A percentile compares a stretch with the other conserved stretches of the same genome.
Evolutionary conservation across 2,888 invertebrate genomes (phyloP).

Genomic region (Sinohyriopsis cumingii): DNA sequence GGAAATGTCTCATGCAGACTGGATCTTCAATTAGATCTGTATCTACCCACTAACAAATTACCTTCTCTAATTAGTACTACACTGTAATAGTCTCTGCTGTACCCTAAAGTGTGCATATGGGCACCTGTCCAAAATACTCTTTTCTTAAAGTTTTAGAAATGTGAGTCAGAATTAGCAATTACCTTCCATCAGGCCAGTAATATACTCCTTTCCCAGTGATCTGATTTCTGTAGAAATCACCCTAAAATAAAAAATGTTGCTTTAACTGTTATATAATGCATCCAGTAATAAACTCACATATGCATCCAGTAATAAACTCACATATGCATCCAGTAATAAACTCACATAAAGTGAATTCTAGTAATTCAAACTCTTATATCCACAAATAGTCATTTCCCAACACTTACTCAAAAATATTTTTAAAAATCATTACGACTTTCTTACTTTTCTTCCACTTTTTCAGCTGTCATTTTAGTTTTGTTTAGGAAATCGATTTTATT

Average conservation of each 20-base stretch:
- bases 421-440: too few relatives aligned
- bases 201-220: slow-evolving; percentile 70
- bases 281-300: not conserved
- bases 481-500: too few relatives aligned
- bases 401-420: too few relatives aligned
- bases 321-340: not conserved
- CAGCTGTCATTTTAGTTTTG: too few relatives aligned
- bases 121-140: not conserved
- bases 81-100: too few relatives aligned
- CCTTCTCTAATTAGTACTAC: too few relatives aligned
- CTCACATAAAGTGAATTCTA: not conserved
- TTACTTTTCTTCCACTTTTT: too few relatives aligned
- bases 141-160: not conserved
- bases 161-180: slow-evolving; percentile 6
- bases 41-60: too few relatives aligned
- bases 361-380: too few relatives aligned
- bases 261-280: not conserved
- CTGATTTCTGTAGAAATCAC: slow-evolving; percentile 69
- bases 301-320: not conserved
- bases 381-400: too few relatives aligned
- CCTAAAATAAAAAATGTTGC: slow-evolving; percentile 48
- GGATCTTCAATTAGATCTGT: too few relatives aligned
- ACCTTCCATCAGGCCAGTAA: slow-evolving; percentile 69
- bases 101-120: not conserved
- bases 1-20: too few relatives aligned